These are phyloP conservation scores for Hippocampus mohnikei DNA, from an alignment of 2,113 vertebrate species.

Conservation along the genomic window DNA sequence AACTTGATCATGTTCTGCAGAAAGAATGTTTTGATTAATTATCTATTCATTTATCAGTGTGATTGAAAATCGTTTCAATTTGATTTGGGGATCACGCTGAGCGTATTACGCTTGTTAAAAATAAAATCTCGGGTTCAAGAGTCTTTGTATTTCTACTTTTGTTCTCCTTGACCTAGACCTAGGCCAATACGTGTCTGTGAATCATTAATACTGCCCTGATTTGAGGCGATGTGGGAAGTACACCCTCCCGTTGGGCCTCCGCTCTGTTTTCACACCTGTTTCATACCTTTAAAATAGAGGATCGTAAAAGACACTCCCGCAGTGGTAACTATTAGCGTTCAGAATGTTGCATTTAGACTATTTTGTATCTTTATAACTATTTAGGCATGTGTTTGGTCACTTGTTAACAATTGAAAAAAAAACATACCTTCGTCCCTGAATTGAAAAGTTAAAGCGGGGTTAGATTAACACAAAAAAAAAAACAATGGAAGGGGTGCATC, in stretches of 20 bases:
- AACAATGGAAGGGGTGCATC: constrained; percentile 18
- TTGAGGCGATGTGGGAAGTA: constrained; percentile 36
- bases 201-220: constrained; percentile 31
- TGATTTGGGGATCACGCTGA: constrained; percentile 15
- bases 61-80: neutral
- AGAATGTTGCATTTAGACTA: neutral
- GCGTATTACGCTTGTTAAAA: constrained; percentile 29
- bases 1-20: constrained; percentile 13
- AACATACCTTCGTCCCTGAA: neutral
- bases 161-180: neutral
- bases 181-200: constrained; percentile 43
- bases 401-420: neutral
- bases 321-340: constrained; percentile 41
- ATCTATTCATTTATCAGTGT: neutral
- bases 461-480: neutral
- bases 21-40: constrained; percentile 10
- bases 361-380: neutral
- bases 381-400: neutral
- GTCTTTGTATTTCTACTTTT: no score
- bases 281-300: constrained; percentile 49
- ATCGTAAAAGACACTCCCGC: constrained; percentile 47
- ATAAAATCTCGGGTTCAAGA: constrained; percentile 4
- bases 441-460: neutral
- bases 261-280: constrained; percentile 40
- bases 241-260: constrained; percentile 25